phyloP scores from a whole-genome alignment of 2,797 vertebrate genomes.

The Salarias fasciatus region DNA sequence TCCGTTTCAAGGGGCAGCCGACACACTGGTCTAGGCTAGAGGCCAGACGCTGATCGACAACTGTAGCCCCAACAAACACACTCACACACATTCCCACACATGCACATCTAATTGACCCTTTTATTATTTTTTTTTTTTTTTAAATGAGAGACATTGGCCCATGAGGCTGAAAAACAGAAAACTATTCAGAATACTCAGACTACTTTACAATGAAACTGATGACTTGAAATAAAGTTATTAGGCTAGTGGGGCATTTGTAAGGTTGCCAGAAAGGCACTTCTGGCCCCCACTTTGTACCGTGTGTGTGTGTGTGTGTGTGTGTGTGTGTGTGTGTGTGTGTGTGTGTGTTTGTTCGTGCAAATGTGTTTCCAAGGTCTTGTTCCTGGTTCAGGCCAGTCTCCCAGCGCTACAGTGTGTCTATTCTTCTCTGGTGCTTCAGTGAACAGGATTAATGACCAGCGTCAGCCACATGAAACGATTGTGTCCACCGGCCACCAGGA shows the following conservation, averaged over 20 bases:
- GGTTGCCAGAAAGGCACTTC: conserved; percentile 51
- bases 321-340: conserved; percentile 28
- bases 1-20: conserved; percentile 60
- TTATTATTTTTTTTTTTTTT: no score
- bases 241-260: conserved; percentile 52
- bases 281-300: conserved; percentile 51
- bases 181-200: conserved; percentile 11
- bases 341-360: conserved; percentile 24
- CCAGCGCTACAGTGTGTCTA: conserved; percentile 58
- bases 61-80: conserved; percentile 1
- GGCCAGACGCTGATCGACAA: conserved; percentile 59
- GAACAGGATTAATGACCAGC: conserved; percentile 68
- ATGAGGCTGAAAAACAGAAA: not conserved
- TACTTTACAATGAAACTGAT: conserved; percentile 13
- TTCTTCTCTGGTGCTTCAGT: conserved; percentile 65
- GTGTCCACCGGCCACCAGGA: conserved; percentile 53
- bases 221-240: conserved; percentile 40
- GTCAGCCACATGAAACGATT: conserved; percentile 62
- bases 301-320: conserved; percentile 19
- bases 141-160: no score
- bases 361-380: conserved; percentile 53
- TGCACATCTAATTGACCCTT: conserved; percentile 24
- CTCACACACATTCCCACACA: conserved; percentile 21
- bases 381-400: conserved; percentile 58
- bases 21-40: conserved; percentile 48